Evolutionary conservation across 2,797 vertebrate genomes (phyloP), one percentile per base, ranked within the genome.

Genomic region (Spinibarbus caldwelli): DNA sequence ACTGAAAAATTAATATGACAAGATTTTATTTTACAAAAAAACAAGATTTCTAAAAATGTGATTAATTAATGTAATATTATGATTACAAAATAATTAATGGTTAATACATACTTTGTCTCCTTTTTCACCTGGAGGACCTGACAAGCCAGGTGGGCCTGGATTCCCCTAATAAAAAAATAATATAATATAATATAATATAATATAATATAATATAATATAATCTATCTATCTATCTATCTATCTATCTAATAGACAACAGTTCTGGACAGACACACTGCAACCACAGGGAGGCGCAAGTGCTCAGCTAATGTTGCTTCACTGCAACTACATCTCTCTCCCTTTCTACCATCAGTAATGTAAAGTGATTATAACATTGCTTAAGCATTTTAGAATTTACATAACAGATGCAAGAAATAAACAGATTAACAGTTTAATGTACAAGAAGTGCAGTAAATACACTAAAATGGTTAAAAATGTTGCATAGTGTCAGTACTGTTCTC

Each of bases 21-120:
- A 26, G 52, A 78, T 29, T 14, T 41, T 19, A 59, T 36, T n/a
- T n/a, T n/a, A n/a, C n/a, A n/a, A n/a, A n/a, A n/a, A n/a, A n/a
- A n/a, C n/a, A n/a, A n/a, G n/a, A n/a, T n/a, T n/a, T n/a, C n/a
- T 19, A 7, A 41, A 82, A 41, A 12, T 14, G 5, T 8, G 14
- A 45, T n/a, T 15, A 34, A 81, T 66, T n/a, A n/a, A n/a, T n/a
- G n/a, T n/a, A n/a, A n/a, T n/a, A n/a, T 1, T 62, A 83, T 12
- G 1, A 59, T 47, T 49, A n/a, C 19, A 6, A 11, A 21, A 57
- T n/a, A 49, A 57, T 68, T 52, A 23, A 43, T 70, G 14, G 29
- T 80, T 43, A 34, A 47, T 17, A 87, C 91, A 66, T 92, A 96
- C 95, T 93, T 95, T 95, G 64, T 95, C 94, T 89, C 95, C 95